Evolutionary conservation across 2,113 vertebrate species (phyloP), one percentile per base, ranked within the genome.

Genomic region (Salvelinus fontinalis): DNA sequence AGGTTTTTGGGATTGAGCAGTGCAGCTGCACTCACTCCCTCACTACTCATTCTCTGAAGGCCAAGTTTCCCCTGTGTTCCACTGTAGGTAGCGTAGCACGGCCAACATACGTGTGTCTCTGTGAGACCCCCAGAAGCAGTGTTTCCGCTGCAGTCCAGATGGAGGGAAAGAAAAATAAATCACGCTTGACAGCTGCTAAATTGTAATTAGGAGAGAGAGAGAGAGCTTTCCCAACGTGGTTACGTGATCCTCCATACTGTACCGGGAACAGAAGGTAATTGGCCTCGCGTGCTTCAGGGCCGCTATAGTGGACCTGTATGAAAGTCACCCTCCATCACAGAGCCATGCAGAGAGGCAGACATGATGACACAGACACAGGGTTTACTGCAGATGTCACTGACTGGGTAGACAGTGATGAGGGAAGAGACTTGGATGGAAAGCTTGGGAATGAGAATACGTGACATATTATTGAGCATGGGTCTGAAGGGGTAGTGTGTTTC

Each of bases 151-250:
- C 73, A 26, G 48, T 57, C 27, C 60, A 71, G 48, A 67, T 49
- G 73, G 44, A 39, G 64, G 20, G 44, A 59, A 54, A 67, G 48
- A 57, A 71, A 71, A 75, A 79, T 70, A 57, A 75, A 60, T 75
- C 29, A 54, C 1, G 16, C 24, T 60, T 24, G 68, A 64, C 73
- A 79, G 57, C 73, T 70, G n/a, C 72, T 75, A 49, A 71, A 71
- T 51, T 75, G 29, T 79, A 71, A 79, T 79, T 71, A 71, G 27
- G 31, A 51, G 39, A 59, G 59, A 44, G 59, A 44, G 57, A 26
- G 71, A 44, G 65, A 44, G 51, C 9, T 74, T 74, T 74, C 70
- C 12, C 59, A 29, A 65, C 16, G 65, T 9, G 7, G 44, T 34
- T 74, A 39, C 24, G 24, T 26, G 64, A 60, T 73, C 26, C 62